Percentiles rank a stretch among this genome's conserved stretches.
These are phyloP conservation scores for Calidris pugnax DNA, from an alignment of 2,113 vertebrate genomes.

Conservation along the genomic window DNA sequence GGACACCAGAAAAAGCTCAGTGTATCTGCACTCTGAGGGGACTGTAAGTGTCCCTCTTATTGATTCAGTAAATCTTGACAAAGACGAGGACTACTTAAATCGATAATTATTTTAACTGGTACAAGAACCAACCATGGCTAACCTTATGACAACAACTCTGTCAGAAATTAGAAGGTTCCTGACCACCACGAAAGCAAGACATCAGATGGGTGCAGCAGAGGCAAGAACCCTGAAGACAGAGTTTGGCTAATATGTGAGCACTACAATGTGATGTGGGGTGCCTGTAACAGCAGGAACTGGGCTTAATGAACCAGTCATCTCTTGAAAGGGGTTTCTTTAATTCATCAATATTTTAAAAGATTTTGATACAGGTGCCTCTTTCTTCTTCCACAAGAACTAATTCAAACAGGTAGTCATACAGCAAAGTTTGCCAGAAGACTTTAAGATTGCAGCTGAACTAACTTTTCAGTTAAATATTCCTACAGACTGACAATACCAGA, in stretches of 20 bases:
- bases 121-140: not conserved
- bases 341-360: not conserved
- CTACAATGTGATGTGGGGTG: not conserved
- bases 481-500: not conserved
- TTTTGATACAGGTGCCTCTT: not conserved
- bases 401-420: not conserved
- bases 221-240: not conserved
- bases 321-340: not conserved
- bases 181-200: not conserved
- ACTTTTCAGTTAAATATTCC: not conserved
- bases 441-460: not conserved
- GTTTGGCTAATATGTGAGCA: not conserved
- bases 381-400: not conserved
- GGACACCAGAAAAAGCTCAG: not conserved
- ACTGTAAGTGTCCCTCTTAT: not conserved
- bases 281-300: not conserved
- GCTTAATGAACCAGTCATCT: not conserved
- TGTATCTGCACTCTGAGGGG: not conserved
- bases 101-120: not conserved
- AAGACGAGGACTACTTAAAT: not conserved
- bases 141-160: not conserved
- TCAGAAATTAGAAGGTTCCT: not conserved
- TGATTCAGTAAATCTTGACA: not conserved
- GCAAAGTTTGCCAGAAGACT: not conserved
- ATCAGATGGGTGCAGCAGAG: not conserved